These are phyloP conservation scores for Torymus tubicola DNA, from an alignment of 2,888 invertebrate genomes.

Conservation along the genomic window DNA sequence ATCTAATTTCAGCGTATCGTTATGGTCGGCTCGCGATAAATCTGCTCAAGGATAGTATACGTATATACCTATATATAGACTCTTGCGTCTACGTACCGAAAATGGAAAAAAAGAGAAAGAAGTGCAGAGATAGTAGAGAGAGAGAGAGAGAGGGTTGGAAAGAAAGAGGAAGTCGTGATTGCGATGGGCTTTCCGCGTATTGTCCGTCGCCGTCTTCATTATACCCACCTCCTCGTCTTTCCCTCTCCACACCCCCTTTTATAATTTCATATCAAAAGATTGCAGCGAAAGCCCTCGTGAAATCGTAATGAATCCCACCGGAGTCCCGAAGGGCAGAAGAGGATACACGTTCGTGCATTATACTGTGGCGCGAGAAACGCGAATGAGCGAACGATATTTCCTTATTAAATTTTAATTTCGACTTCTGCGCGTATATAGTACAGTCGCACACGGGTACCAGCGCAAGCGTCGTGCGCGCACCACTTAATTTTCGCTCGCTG, in stretches of 20 bases:
- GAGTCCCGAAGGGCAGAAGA: not conserved
- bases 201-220: constrained; percentile 35
- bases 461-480: too few relatives aligned
- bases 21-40: constrained; percentile 49
- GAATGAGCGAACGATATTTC: constrained; percentile 22
- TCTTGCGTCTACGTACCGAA: too few relatives aligned
- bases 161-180: constrained; percentile 16
- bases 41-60: constrained; percentile 3
- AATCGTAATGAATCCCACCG: constrained; percentile 42
- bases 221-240: not conserved
- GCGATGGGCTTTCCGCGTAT: constrained; percentile 24
- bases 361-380: not conserved
- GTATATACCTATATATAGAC: too few relatives aligned
- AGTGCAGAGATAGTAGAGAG: too few relatives aligned
- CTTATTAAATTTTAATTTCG: constrained; percentile 44
- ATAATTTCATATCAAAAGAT: constrained; percentile 50
- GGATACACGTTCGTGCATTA: constrained; percentile 10
- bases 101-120: too few relatives aligned
- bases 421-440: constrained; percentile 23
- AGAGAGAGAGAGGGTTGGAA: not conserved
- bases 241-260: constrained; percentile 9
- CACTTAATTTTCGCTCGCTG: too few relatives aligned
- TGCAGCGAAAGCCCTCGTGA: constrained; percentile 34
- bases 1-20: constrained; percentile 61
- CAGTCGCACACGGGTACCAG: constrained; percentile 6